Evolutionary conservation across 2,797 vertebrate genomes (phyloP), one percentile per base, ranked within the genome.

Genomic region (Manis javanica): DNA sequence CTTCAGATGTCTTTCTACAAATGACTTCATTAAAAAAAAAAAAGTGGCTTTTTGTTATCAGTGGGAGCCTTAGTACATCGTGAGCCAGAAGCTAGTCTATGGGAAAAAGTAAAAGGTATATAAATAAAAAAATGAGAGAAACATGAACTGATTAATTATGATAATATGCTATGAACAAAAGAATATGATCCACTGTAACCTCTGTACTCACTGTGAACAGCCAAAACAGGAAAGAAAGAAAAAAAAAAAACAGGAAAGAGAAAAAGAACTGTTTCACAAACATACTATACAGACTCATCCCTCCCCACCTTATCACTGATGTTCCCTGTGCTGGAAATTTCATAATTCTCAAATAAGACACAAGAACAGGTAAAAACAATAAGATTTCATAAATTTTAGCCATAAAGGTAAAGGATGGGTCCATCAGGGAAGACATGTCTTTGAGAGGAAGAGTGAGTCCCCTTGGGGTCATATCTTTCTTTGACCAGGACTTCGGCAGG

Each of bases 41-140:
- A 34, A 71, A 21, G 39, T 77, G 57, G 29, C 74, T n/a, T 92
- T 94, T 84, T 92, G 68, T 64, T 55, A 72, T 37, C 75, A 92
- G 1, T 46, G 49, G 42, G 57, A 84, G 23, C 34, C 74, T 86
- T 88, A 63, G 29, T 24, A 71, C 88, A 51, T 90, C 51, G 59
- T 31, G 81, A 84, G 21, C 34, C 66, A 95, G 59, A 71, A 81
- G 24, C 55, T 64, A 15, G 4, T 66, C 51, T 68, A 19, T 10
- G 12, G 63, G 66, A 18, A 95, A 86, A 90, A 39, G 18, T 75
- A 79, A 51, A 53, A 75, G 61, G 34, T 2, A 13, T 7, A 46
- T 23, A 90, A 81, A 72, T 46, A 68, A 84, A 96, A 83, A 9
- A 84, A 46, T 11, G 11, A 59, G 23, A 77, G 29, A 89, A 93